Evolutionary conservation across 2,888 invertebrate genomes (phyloP), one percentile per base, ranked within the genome.

Genomic region (Sarcophaga carnaria): DNA sequence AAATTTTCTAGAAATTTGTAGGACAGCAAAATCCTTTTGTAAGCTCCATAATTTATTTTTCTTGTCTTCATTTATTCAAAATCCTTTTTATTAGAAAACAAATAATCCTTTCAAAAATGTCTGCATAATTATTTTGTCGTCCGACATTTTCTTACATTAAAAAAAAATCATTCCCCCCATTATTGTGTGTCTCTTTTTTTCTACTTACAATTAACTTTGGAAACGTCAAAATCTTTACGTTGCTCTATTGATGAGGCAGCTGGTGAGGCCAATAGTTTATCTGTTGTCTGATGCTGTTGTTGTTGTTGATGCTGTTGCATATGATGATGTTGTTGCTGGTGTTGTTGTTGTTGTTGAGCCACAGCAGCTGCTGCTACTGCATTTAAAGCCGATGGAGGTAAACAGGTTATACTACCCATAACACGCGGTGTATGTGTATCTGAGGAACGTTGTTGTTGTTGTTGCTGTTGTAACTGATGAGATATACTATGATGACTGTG

Each of bases 181-280:
- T 2, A 54, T 17, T 17, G 12, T 14, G 14, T 14, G 17, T 54
- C 37, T 37, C 37, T 54, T 54, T 14, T 69, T 62, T 64, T 82
- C 37, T 90, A 93, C 94, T 93, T 90, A 94, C 94, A 92, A 91
- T 93, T 94, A 81, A 93, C 92, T 92, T 94, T 94, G 88, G 93
- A 91, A 88, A 93, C 91, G 90, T 94, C 94, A 87, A 93, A 94
- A 63, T 94, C 94, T 80, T 93, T 85, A 79, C 88, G 87, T 75
- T 80, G 86, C 20, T 87, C 87, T 62, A 87, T 70, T 37, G 80
- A 20, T 11, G 87, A 63, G 45, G 81, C 76, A 84, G 87, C 87
- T 76, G 94, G 92, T 82, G 93, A 93, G 83, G 92, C 91, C 77
- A 93, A 90, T 80, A 93, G 80, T 89, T 88, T 88, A 60, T 89